Conservation (phyloP, 2,888 invertebrate genomes). For the Platynereis dumerilii region DNA sequence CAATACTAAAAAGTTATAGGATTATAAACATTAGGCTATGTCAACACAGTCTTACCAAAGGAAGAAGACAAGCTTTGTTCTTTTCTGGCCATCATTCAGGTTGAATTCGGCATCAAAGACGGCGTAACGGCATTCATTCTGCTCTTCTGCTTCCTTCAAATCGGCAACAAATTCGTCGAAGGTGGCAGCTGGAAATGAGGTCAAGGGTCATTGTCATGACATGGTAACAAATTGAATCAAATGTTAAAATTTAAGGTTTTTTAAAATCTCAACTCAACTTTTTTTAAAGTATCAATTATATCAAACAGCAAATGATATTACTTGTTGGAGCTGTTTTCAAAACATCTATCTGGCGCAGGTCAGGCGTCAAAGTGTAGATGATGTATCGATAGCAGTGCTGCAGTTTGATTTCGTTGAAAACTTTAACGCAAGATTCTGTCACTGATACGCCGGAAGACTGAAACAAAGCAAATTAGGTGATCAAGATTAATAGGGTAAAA, state of each 20-base stretch:
- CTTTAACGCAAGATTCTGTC: slow-evolving; percentile 91
- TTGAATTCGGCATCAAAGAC: slow-evolving; percentile 96
- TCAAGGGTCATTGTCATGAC: no score
- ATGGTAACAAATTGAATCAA: no score
- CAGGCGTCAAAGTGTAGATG: slow-evolving; percentile 93
- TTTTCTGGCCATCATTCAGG: slow-evolving; percentile 67
- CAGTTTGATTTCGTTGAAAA: slow-evolving; percentile 96
- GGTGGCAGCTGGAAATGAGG: slow-evolving; percentile 70
- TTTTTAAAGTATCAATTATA: no score
- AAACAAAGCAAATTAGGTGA: slow-evolving; percentile 8
- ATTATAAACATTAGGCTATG: no score
- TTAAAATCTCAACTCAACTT: no score
- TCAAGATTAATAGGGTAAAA: no score
- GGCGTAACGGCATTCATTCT: slow-evolving; percentile 95
- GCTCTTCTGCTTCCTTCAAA: slow-evolving; percentile 75
- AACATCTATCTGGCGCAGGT: slow-evolving; percentile 80
- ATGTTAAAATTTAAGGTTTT: no score
- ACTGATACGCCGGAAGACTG: slow-evolving; percentile 92
- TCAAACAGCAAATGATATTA: no score
- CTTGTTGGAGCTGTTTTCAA: slow-evolving; percentile 32
- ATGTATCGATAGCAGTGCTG: slow-evolving; percentile 95
- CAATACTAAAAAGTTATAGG: no score
- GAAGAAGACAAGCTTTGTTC: slow-evolving; percentile 54
- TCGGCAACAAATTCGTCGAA: slow-evolving; percentile 95
- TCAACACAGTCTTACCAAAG: slow-evolving; percentile 58